Evolutionary conservation across 2,888 invertebrate species (phyloP).

Genomic region (Hipparchia sbordonii): DNA sequence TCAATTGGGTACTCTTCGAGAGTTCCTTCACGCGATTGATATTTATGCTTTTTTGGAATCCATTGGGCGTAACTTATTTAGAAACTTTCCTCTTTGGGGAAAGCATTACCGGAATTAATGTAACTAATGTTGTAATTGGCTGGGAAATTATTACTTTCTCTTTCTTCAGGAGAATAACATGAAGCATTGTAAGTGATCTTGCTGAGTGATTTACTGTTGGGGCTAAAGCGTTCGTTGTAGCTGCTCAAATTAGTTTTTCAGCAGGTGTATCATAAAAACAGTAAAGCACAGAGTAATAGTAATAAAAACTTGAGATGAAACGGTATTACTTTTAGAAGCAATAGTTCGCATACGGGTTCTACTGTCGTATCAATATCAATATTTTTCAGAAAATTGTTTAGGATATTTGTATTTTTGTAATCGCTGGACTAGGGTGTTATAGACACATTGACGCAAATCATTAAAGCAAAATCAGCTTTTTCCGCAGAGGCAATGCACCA

Average conservation of each 20-base stretch:
- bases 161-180: conserved; percentile 69
- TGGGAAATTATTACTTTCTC: conserved; percentile 71
- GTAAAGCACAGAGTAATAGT: neutral
- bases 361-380: neutral
- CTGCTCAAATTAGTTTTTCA: conserved; percentile 42
- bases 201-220: conserved; percentile 68
- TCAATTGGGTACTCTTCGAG: conserved; percentile 59
- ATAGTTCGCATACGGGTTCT: neutral
- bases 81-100: conserved; percentile 68
- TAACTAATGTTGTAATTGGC: conserved; percentile 76
- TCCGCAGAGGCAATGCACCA: neutral
- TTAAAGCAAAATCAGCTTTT: neutral
- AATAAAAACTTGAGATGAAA: neutral
- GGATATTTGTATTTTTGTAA: no score
- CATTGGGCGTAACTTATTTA: conserved; percentile 68
- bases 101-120: conserved; percentile 64
- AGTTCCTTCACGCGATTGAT: conserved; percentile 70
- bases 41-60: conserved; percentile 70
- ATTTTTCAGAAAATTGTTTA: neutral
- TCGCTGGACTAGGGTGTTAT: neutral
- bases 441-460: neutral
- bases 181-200: conserved; percentile 65
- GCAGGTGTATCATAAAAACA: neutral
- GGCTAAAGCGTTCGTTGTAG: conserved; percentile 46
- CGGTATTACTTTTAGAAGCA: neutral